Evolutionary conservation across 1,140 invertebrate species (phyloP), one percentile per base, ranked within the genome.

Genomic region (Camponotus floridanus): DNA sequence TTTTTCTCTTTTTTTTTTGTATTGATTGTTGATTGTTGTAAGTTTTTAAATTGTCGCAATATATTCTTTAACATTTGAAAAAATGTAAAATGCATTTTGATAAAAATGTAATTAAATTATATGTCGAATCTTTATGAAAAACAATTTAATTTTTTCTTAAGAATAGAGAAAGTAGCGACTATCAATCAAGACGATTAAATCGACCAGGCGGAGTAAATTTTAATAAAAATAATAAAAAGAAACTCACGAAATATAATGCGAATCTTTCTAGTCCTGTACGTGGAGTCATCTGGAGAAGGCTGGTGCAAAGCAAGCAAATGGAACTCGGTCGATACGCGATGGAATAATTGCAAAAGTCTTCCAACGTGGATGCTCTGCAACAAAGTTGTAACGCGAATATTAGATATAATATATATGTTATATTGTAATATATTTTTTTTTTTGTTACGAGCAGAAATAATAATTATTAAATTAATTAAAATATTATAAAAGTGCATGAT

Each of bases 241-340:
- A 26, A 61, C 59, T 45, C 48, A 15, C 11, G 1, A 33, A 39
- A 4, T 21, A n/a, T 26, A 11, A 45, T 36, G 80, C 39, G 51
- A 62, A 81, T 61, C 39, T 79, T 79, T 76, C 84, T 57, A 68
- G 79, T 57, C 62, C 65, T 83, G 85, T 70, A 87, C 51, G 91
- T 92, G 87, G 91, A 91, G 91, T 88, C 91, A 92, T 91, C 91
- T 92, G 90, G 85, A 81, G 76, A 89, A 86, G 74, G 65, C 84
- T 87, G 61, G 61, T 39, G 84, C 74, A 89, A 90, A 39, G 76
- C 73, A 79, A 68, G 36, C 76, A 81, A 81, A 81, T 88, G 83
- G 6, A 55, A 48, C 86, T 87, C 86, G 73, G 70, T 88, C 89
- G 85, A 88, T 89, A 88, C 33, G 31, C 79, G 76, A 80, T 51